Evolutionary conservation across 37 sponge, comb jelly and placozoan genomes (phyloP), one percentile per base, ranked within the genome.

Genomic region (Aphrocallistes beatrix): DNA sequence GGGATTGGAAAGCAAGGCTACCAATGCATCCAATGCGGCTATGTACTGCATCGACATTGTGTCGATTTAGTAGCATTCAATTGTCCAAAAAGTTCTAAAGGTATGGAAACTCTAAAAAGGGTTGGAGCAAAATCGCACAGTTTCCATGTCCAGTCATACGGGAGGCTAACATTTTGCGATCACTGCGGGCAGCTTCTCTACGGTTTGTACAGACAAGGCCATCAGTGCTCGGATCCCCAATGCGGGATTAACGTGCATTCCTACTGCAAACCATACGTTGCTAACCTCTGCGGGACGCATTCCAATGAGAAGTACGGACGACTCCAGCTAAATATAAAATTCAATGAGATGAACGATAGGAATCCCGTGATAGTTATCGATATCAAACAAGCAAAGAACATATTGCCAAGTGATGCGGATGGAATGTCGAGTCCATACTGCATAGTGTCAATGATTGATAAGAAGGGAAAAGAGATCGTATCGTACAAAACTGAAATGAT

Each of bases 321-420:
- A 21, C 75, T 60, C 3, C 75, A 60, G n/a, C 10, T 60, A 30
- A 60, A 60, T 13, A 60, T 60, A 3, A 28, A 6, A 32, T 60
- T 60, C 75, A 60, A 60, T 60, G 75, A 60, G 75, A 60, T 60
- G 75, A 60, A 60, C n/a, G 75, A 60, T 13, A 60, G 75, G 34
- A 60, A 60, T 60, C 75, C 75, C 10, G 75, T 60, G 8, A 60
- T 60, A 21, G 75, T 60, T 32, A 60, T 60, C 21, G 75, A 60
- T 30, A 60, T 60, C 10, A 60, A 60, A 30, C 75, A 60, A 60
- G 75, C 75, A 60, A 60, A 60, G 21, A 60, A 60, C 21, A 3
- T 60, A 30, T 13, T 60, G n/a, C 75, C 75, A 60, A 60, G 75
- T 60, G 75, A 60, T 13, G 75, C 17, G n/a, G 75, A 60, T 60